A percentile compares a stretch with the other conserved stretches of the same genome.
Evolutionary conservation across 2,113 vertebrate genomes (phyloP).

Genomic region (Erpornis zantholeuca): DNA sequence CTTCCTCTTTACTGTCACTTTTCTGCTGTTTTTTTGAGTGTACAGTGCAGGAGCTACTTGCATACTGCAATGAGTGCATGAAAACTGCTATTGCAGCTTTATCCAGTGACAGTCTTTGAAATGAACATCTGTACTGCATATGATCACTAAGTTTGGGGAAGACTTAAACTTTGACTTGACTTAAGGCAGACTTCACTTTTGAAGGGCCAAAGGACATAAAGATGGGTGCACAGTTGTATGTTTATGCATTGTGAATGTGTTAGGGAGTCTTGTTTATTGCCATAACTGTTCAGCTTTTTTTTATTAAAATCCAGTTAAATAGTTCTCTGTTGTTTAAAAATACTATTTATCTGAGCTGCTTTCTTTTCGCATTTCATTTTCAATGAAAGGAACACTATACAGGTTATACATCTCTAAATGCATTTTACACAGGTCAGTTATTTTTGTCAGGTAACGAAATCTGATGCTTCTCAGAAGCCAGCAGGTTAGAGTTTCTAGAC

Average conservation of each 20-base stretch:
- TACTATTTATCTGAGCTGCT: neutral
- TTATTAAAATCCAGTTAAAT: neutral
- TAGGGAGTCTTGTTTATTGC: neutral
- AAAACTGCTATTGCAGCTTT: neutral
- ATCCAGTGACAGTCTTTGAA: neutral
- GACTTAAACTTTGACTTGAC: neutral
- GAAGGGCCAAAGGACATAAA: neutral
- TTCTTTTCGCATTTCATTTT: neutral
- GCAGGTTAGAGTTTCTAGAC: neutral
- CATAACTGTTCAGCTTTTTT: neutral
- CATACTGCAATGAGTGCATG: neutral
- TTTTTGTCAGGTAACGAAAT: neutral
- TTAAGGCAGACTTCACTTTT: neutral
- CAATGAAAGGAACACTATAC: neutral
- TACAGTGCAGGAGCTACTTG: neutral
- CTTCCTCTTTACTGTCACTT: neutral
- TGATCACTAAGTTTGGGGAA: neutral
- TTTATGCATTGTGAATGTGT: neutral
- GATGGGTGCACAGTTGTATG: neutral
- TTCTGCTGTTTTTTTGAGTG: neutral
- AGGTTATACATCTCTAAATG: neutral
- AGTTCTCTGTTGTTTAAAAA: neutral
- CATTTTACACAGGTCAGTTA: neutral
- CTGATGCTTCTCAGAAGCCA: neutral
- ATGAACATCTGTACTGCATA: neutral